Percentiles rank a stretch among this genome's conserved stretches.
Conservation (phyloP, 2,113 vertebrate genomes). For the Colaptes auratus region DNA sequence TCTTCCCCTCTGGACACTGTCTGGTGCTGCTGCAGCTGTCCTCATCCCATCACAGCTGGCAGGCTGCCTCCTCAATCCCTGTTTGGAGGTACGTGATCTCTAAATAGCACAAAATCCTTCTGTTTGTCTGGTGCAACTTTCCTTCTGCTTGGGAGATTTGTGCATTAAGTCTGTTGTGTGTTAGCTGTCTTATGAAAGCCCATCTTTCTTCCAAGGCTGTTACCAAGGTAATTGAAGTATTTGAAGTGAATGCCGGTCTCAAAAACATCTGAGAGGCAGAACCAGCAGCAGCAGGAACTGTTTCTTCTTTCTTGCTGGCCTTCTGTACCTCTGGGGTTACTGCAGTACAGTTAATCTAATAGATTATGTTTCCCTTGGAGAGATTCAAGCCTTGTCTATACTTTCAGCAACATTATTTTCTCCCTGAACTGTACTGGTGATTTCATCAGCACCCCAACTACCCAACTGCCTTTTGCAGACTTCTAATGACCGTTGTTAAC, state of each 20-base stretch:
- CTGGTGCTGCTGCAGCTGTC: conserved; percentile 23
- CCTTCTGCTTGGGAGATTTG: background rate
- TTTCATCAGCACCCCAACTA: too few relatives aligned
- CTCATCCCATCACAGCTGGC: conserved; percentile 4
- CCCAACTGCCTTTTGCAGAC: too few relatives aligned
- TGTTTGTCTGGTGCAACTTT: background rate
- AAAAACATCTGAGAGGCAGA: background rate
- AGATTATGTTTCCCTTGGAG: background rate
- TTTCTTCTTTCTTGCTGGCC: background rate
- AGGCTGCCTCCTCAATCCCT: conserved; percentile 29
- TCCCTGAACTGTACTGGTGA: too few relatives aligned
- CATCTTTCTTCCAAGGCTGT: background rate
- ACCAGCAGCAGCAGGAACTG: background rate
- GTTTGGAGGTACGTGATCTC: conserved; percentile 70
- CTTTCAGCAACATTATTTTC: background rate
- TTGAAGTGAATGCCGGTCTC: background rate
- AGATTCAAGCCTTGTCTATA: background rate
- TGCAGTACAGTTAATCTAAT: background rate
- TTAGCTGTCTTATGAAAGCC: background rate
- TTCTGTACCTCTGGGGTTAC: background rate
- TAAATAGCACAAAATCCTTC: background rate
- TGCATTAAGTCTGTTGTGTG: background rate
- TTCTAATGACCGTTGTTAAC: too few relatives aligned
- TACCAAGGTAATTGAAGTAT: background rate
- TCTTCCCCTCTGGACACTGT: background rate